phyloP scores from a whole-genome alignment of 2,113 vertebrate species.

The Lutjanus erythropterus region DNA sequence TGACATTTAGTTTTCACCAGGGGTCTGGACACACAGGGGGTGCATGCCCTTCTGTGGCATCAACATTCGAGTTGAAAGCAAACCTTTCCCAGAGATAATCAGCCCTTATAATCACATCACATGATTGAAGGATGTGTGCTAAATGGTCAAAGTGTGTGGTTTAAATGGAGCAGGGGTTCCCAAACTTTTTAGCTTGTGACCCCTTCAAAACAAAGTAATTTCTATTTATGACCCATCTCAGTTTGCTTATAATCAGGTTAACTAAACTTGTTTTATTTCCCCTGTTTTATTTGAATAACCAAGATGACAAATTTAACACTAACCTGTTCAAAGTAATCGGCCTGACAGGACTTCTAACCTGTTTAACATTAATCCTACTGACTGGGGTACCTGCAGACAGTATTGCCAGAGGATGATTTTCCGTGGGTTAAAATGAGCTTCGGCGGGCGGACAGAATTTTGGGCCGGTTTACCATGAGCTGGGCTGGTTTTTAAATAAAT shows the following conservation, averaged over 20 bases:
- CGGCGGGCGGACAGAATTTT: too few species aligned
- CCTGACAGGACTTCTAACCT: background rate
- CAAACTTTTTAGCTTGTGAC: background rate
- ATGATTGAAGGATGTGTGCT: background rate
- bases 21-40: constrained; percentile 57
- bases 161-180: background rate
- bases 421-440: too few species aligned
- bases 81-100: constrained; percentile 11
- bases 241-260: background rate
- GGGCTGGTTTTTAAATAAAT: too few species aligned
- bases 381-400: too few species aligned
- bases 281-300: background rate
- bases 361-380: too few species aligned
- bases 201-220: background rate
- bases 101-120: background rate
- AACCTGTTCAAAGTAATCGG: background rate
- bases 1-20: constrained; percentile 76
- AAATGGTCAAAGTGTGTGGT: background rate
- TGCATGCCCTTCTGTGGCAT: constrained; percentile 56
- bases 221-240: background rate
- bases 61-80: constrained; percentile 37
- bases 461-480: too few species aligned
- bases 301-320: background rate
- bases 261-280: background rate
- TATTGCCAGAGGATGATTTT: too few species aligned